Evolutionary conservation across 1,140 invertebrate species (phyloP), one percentile per base, ranked within the genome.

Genomic region (Temnothorax nylanderi): DNA sequence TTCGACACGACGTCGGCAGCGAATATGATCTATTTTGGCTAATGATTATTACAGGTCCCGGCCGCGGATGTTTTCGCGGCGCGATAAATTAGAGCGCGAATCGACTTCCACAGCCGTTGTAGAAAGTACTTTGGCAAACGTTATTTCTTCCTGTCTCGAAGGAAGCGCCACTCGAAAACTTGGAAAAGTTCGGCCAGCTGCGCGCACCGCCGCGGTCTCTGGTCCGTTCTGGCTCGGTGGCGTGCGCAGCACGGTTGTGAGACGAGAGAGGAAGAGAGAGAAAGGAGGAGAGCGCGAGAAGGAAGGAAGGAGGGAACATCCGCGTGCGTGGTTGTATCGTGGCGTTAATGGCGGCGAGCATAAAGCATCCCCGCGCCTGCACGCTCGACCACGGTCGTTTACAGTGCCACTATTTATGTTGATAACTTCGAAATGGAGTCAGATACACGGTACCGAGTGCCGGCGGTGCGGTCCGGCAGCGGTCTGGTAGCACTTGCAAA

Each of bases 401-500:
- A 90, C 91, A 87, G 82, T 90, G 86, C 88, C 84, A 86, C 88
- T 93, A 92, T 94, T 94, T 94, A 94, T 92, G 92, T 92, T 93
- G 92, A 94, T 94, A 94, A 94, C 92, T 92, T 91, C 88, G 80
- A 91, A 93, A 93, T 91, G 92, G 90, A 93, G 90, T 91, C 88
- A 85, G 91, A 94, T 92, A 93, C 91, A 91, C 87, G 89, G 92
- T 91, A 91, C 89, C 80, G 90, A 91, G 87, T 72, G 76, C 80
- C 75, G 87, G 75, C 74, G 75, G 87, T 88, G 26, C 26, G 85
- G 90, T 85, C 90, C 89, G 84, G 86, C 89, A 81, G 87, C 90
- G 90, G 87, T 91, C 91, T 86, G 85, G 87, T 92, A 93, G 89
- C 90, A 91, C 91, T 94, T 92, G 92, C 92, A 93, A 94, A 94